Evolutionary conservation across 2,797 vertebrate genomes (phyloP).

Genomic region (Chelon auratus): DNA sequence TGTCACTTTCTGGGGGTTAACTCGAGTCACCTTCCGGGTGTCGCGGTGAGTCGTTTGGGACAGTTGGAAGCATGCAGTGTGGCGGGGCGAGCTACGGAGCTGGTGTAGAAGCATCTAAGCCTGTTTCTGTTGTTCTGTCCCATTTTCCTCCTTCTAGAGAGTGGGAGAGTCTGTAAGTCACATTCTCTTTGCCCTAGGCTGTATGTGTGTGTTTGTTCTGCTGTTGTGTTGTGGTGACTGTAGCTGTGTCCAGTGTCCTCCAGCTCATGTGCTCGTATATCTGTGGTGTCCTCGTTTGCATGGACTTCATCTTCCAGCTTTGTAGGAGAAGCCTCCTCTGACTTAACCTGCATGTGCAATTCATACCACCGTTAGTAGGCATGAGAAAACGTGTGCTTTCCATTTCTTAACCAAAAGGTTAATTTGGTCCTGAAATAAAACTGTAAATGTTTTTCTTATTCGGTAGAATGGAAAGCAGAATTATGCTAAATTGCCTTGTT

Average conservation of each 20-base stretch:
- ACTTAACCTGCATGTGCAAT: slow-evolving; percentile 53
- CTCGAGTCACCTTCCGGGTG: slow-evolving; percentile 22
- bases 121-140: slow-evolving; percentile 88
- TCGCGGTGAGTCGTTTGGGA: slow-evolving; percentile 15
- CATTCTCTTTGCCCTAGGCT: slow-evolving; percentile 78
- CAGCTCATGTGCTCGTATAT: slow-evolving; percentile 39
- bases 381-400: slow-evolving; percentile 66
- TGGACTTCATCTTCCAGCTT: slow-evolving; percentile 28
- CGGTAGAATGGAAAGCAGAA: slow-evolving; percentile 61
- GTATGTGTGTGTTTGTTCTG: slow-evolving; percentile 34
- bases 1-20: slow-evolving; percentile 14
- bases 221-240: slow-evolving; percentile 45
- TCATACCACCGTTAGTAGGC: slow-evolving; percentile 16
- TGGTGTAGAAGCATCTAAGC: slow-evolving; percentile 80
- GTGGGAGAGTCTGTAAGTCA: slow-evolving; percentile 98
- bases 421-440: not conserved
- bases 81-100: slow-evolving; percentile 42
- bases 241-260: slow-evolving; percentile 51
- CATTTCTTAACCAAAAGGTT: slow-evolving; percentile 8
- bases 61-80: slow-evolving; percentile 56
- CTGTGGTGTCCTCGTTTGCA: slow-evolving; percentile 42
- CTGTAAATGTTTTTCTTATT: not conserved
- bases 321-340: slow-evolving; percentile 15
- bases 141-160: slow-evolving; percentile 91
- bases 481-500: slow-evolving; percentile 34